Base-by-base conservation (phyloP, 2,888 invertebrate genomes). In the Tetranychus truncatus region DNA sequence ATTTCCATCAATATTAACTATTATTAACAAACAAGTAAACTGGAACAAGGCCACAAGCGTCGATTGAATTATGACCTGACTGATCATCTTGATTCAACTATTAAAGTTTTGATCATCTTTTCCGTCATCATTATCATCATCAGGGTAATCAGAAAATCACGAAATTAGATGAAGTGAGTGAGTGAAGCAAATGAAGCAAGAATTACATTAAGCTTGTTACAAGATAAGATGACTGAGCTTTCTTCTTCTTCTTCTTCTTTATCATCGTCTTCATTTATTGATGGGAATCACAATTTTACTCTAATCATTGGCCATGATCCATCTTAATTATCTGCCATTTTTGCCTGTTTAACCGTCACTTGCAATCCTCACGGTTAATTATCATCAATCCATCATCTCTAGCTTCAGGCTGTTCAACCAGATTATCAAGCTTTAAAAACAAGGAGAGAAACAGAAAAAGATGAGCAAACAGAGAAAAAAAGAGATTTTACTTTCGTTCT, bases 11-110 rank as follows among this genome's bases (percentile, higher is more conserved):
- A 55, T 55, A 34, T 34, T 34, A 34, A 34, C 15, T 55, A 55
- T 55, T 15, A 15, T 55, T 15, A 55, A 55, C 55, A 55, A 2
- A 0, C 34, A 34, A 3, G 34, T 34, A 34, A 55, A 55, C 15
- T 55, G 6, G 55, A 55, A 55, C 55, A 55, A 55, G 55, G 55
- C 55, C 55, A 55, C 55, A 55, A 55, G 55, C 55, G 15, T 55
- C 55, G 55, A 55, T 55, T 55, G 55, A 55, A 55, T 55, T 55
- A 55, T 55, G 55, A 55, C 55, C 55, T 55, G 55, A 55, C 55
- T 55, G 55, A 55, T 55, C 5, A 55, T 55, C 11, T 9, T 15
- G 6, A 55, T 55, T 34, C 34, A 34, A 34, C 34, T 34, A 34
- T 34, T 34, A 34, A 34, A 34, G 34, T 34, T 34, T 34, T 34